Conservation (phyloP, 1,140 invertebrate genomes). For the Lepidostoma basale region DNA sequence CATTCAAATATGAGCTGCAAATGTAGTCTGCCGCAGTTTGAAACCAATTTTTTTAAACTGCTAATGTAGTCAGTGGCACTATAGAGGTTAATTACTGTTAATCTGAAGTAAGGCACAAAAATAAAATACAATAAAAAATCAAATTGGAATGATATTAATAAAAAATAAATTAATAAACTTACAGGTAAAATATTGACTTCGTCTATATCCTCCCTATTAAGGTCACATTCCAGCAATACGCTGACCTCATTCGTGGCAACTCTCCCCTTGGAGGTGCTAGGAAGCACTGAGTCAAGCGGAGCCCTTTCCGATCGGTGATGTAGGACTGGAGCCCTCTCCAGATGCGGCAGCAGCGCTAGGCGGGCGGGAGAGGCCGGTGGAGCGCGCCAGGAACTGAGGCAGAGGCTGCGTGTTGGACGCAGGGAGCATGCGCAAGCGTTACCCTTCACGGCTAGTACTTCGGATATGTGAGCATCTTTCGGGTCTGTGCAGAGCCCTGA, state of each 20-base stretch:
- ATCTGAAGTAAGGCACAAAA: too few relatives aligned
- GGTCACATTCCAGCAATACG: constrained; percentile 39
- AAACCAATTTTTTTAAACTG: too few relatives aligned
- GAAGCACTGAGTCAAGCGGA: background rate
- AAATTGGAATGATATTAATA: background rate
- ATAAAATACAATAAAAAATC: too few relatives aligned
- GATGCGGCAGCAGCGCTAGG: constrained; percentile 33
- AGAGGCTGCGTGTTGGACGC: constrained; percentile 30
- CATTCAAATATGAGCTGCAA: too few relatives aligned
- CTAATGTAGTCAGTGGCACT: too few relatives aligned
- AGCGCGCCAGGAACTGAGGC: constrained; percentile 36
- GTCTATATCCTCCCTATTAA: constrained; percentile 35
- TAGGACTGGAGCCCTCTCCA: constrained; percentile 15
- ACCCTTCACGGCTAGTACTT: constrained; percentile 34
- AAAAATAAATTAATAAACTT: constrained; percentile 10
- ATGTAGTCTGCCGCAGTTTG: too few relatives aligned
- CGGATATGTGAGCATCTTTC: constrained; percentile 39
- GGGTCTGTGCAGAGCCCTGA: constrained; percentile 37
- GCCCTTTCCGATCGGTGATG: background rate
- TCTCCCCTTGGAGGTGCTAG: constrained; percentile 20
- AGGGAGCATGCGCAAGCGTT: constrained; percentile 35
- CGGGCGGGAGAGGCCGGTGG: constrained; percentile 36
- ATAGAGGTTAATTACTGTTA: too few relatives aligned
- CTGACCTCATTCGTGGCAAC: constrained; percentile 20
- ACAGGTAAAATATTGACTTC: constrained; percentile 40